A percentile compares a stretch with the other conserved stretches of the same genome.
Conservation (phyloP, 2,797 vertebrate genomes). For the Cryptoprocta ferox region DNA sequence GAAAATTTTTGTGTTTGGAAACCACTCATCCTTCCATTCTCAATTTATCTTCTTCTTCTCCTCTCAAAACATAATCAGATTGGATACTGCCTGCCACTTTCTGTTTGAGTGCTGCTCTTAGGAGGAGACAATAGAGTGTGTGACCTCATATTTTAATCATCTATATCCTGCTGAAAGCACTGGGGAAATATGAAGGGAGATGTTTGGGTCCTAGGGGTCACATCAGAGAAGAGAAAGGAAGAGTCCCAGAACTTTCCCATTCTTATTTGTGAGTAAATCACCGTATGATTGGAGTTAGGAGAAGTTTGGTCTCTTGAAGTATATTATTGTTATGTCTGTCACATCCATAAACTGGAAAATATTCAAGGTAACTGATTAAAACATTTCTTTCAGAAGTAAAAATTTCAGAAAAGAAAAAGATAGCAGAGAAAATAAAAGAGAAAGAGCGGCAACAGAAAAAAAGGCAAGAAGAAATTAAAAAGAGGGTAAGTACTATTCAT, state of each 20-base stretch:
- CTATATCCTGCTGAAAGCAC: neutral
- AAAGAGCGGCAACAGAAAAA: constrained; percentile 93
- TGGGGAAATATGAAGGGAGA: constrained; percentile 7
- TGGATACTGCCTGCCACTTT: neutral
- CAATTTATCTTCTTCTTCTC: neutral
- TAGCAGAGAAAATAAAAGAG: constrained; percentile 97
- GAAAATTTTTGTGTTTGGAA: constrained; percentile 43
- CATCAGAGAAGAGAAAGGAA: constrained; percentile 19
- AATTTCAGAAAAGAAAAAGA: constrained; percentile 96
- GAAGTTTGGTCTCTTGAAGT: constrained; percentile 45
- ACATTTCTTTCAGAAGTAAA: constrained; percentile 89
- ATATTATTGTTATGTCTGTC: neutral
- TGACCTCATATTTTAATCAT: constrained; percentile 1
- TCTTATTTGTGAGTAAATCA: constrained; percentile 25
- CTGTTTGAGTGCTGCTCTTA: neutral
- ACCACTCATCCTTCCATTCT: neutral
- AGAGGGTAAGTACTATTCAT: constrained; percentile 85
- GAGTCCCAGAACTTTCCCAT: neutral
- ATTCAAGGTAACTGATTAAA: constrained; percentile 64
- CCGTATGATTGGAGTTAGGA: constrained; percentile 9
- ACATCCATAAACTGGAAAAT: constrained; percentile 42
- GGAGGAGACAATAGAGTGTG: neutral
- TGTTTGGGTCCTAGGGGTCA: neutral
- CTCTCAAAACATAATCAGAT: neutral
- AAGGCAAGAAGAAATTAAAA: constrained; percentile 91